A percentile compares a stretch with the other conserved stretches of the same genome.
phyloP scores from a whole-genome alignment of 2,888 invertebrate genomes.

The Aradus depressus region DNA sequence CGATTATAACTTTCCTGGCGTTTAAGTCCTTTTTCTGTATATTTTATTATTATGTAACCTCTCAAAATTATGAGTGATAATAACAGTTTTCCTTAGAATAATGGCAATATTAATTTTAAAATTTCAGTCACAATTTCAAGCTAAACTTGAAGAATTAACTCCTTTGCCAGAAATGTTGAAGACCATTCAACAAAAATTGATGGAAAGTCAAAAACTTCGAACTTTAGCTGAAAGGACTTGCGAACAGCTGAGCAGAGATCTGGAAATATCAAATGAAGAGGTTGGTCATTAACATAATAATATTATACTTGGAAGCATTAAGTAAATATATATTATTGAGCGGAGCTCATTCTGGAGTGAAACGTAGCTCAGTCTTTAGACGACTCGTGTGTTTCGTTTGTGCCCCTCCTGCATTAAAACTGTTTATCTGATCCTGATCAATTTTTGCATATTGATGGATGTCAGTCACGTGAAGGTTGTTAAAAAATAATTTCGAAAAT shows the following conservation, averaged over 20 bases:
- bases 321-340: no score
- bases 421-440: no score
- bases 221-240: conserved; percentile 53
- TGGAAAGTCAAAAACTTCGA: conserved; percentile 56
- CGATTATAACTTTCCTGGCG: no score
- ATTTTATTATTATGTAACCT: not conserved
- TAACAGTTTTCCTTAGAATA: not conserved
- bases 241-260: conserved; percentile 52
- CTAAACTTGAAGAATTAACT: conserved; percentile 55
- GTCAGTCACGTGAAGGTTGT: no score
- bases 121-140: conserved; percentile 52
- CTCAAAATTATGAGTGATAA: not conserved
- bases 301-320: no score
- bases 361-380: no score
- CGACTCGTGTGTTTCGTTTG: no score
- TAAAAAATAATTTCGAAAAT: no score
- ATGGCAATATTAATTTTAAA: not conserved
- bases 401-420: no score
- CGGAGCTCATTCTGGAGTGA: no score
- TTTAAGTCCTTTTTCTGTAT: not conserved
- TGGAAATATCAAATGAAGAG: conserved; percentile 51
- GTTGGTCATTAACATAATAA: no score
- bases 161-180: conserved; percentile 58
- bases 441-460: no score
- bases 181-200: conserved; percentile 53